Evolutionary conservation across 2,113 vertebrate species (phyloP), one percentile per base, ranked within the genome.

Genomic region (Chloroceryle aenea): DNA sequence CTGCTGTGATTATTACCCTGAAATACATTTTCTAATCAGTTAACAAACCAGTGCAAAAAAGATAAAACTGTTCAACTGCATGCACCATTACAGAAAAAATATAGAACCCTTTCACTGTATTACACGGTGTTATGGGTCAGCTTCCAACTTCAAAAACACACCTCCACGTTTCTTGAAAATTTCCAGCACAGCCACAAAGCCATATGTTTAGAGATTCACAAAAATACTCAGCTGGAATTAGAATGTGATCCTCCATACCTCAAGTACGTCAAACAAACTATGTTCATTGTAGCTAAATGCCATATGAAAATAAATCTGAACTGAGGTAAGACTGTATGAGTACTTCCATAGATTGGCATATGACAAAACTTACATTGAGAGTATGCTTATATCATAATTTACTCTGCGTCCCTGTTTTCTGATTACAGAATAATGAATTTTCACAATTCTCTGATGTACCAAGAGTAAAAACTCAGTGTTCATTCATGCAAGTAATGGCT

Each of bases 111-210:
- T 71, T 75, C 81, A 59, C 55, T 76, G 71, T 87, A 71, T 30
- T 92, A 59, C 62, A 36, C 29, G 55, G 63, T 88, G 72, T 77
- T 80, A 48, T 29, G 62, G 95, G 89, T 94, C 89, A 87, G 23
- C 53, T 95, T 89, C 82, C 85, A 95, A 85, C 38, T 93, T 91
- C 43, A 95, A 84, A 94, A 69, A 91, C 14, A 92, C 90, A 72
- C 85, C 81, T 89, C 78, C 92, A 75, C 23, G 9, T 85, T 92
- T 91, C 82, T 91, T 58, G 15, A 95, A 87, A 92, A 92, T 74
- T 74, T 90, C 71, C 76, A 93, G 38, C 42, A 73, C 79, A 89
- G 56, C 74, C 38, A 58, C 71, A 91, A 48, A 87, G 42, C 86
- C 80, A 81, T 94, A 95, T 90, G 83, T 50, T 96, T 94, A 66